Conservation (phyloP, 2,797 vertebrate species). For the Rhincodon typus region DNA sequence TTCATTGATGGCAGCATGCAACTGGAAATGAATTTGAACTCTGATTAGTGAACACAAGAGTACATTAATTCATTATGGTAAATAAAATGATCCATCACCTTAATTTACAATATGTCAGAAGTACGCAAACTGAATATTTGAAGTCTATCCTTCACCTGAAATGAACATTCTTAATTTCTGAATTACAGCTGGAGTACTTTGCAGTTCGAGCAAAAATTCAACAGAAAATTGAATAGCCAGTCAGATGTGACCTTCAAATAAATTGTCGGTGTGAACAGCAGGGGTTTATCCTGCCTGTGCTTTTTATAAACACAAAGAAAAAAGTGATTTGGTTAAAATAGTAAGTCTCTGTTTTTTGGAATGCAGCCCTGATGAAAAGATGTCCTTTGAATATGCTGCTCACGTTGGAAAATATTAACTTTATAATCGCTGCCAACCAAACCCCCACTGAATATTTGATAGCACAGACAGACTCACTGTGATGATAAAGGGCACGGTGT, state of each 20-base stretch:
- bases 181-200: neutral
- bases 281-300: neutral
- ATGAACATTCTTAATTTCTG: neutral
- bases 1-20: neutral
- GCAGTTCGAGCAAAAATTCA: neutral
- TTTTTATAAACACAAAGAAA: neutral
- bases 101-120: neutral
- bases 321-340: neutral
- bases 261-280: neutral
- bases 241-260: neutral
- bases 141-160: neutral
- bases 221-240: neutral
- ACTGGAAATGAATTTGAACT: neutral
- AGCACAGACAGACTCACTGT: conserved; percentile 57
- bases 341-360: neutral
- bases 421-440: neutral
- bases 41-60: neutral
- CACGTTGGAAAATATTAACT: neutral
- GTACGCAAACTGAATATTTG: neutral
- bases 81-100: neutral
- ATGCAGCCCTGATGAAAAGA: neutral
- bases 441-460: conserved; percentile 22
- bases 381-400: neutral
- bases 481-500: conserved; percentile 72
- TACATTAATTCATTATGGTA: neutral